phyloP scores from a whole-genome alignment of 2,113 vertebrate genomes.

The Lagenorhynchus albirostris region DNA sequence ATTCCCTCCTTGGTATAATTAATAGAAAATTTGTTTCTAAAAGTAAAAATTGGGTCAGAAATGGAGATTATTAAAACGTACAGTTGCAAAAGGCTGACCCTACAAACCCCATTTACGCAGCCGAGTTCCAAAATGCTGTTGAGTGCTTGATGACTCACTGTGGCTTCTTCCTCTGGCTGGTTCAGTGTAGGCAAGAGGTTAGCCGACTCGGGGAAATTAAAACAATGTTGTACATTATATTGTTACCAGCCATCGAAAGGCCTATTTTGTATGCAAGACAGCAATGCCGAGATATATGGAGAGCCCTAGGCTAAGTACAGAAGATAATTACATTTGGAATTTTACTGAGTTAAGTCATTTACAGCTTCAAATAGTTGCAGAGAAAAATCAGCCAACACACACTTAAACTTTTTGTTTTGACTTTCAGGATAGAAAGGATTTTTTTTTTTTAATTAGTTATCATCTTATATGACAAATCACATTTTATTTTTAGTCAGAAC shows the following conservation, averaged over 20 bases:
- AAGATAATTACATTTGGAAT: slow-evolving; percentile 99
- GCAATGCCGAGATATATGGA: slow-evolving; percentile 95
- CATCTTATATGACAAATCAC: slow-evolving; percentile 80
- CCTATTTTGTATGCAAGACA: slow-evolving; percentile 98
- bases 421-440: slow-evolving; percentile 81
- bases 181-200: slow-evolving; percentile 80
- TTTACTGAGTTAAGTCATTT: slow-evolving; percentile 99
- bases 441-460: slow-evolving; percentile 77
- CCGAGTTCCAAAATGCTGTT: slow-evolving; percentile 75
- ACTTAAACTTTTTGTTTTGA: slow-evolving; percentile 89
- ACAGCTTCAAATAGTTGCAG: slow-evolving; percentile 97
- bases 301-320: slow-evolving; percentile 95
- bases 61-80: slow-evolving; percentile 71
- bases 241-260: slow-evolving; percentile 93
- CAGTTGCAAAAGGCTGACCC: slow-evolving; percentile 69
- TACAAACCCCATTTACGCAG: slow-evolving; percentile 73
- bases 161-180: slow-evolving; percentile 74
- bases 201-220: slow-evolving; percentile 85
- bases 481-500: slow-evolving; percentile 73
- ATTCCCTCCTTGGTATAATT: slow-evolving; percentile 67
- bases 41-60: slow-evolving; percentile 73
- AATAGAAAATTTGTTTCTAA: slow-evolving; percentile 69
- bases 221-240: slow-evolving; percentile 95
- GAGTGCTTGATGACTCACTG: slow-evolving; percentile 75
- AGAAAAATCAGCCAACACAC: slow-evolving; percentile 89